Evolutionary conservation across 1,140 invertebrate species (phyloP), one percentile per base, ranked within the genome.

Genomic region (Drosophila pachea): DNA sequence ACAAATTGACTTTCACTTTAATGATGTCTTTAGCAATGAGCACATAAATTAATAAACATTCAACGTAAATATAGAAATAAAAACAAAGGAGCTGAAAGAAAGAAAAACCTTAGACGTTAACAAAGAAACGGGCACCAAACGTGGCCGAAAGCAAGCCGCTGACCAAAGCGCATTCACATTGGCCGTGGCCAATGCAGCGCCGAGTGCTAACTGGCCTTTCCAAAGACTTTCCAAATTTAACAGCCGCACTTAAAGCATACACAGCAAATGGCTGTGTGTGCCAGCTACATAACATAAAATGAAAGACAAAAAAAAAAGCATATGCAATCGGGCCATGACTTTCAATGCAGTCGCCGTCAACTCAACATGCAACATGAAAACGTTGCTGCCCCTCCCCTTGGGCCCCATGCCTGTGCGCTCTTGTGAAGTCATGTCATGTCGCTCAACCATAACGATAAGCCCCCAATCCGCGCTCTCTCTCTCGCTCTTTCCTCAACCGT

Each of bases 1-100:
- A 55, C 63, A 86, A 84, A 84, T 86, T 65, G 81, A 86, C 76
- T 84, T 84, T 84, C 81, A 86, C 81, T 81, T 86, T 84, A 86
- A 86, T 84, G 60, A 76, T 61, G 73, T 81, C 76, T 76, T 84
- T 81, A 66, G 76, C 73, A 58, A 81, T 76, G 66, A 71, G 66
- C 76, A 68, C 70, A 72, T 76, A 86, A 79, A 86, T 84, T 81
- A 86, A 81, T 74, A 79, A 62, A 65, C 35, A 50, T 45, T 52
- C 16, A 55, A 60, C 22, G 35, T 36, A 56, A 58, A 52, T 43
- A 68, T 62, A 70, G 55, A 73, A 52, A 60, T 22, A 22, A 22
- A 52, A 9, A 43, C 12, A 22, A 22, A 22, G 22, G 22, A n/a
- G n/a, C n/a, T n/a, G n/a, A 1, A 22, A 22, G 22, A 1, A 3